These are phyloP conservation scores for Euclidia mi DNA, from an alignment of 2,888 invertebrate genomes.

Conservation along the genomic window DNA sequence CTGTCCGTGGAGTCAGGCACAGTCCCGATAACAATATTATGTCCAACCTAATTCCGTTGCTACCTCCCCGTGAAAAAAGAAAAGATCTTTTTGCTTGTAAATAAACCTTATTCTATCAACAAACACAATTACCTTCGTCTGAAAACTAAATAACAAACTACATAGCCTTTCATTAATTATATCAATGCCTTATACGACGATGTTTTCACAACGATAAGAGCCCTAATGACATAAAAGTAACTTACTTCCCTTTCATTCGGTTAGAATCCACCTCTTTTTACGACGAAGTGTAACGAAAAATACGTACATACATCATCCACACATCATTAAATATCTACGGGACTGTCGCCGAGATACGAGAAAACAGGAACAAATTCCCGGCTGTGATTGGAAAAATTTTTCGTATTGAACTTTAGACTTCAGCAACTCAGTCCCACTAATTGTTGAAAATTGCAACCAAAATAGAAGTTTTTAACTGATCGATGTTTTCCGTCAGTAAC, in stretches of 20 bases:
- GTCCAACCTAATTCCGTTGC: too few relatives aligned
- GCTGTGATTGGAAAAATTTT: conserved; percentile 72
- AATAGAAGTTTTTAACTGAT: conserved; percentile 9
- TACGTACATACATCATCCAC: conserved; percentile 10
- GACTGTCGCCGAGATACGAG: conserved; percentile 18
- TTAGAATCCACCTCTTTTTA: not conserved
- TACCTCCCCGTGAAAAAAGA: not conserved
- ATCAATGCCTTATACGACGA: too few relatives aligned
- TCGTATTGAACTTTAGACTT: conserved; percentile 61
- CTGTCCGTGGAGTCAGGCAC: too few relatives aligned
- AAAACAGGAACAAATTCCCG: conserved; percentile 41
- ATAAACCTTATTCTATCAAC: conserved; percentile 5
- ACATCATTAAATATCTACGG: conserved; percentile 15
- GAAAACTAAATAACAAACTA: not conserved
- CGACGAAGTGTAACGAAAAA: conserved; percentile 7
- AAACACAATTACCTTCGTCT: conserved; percentile 10
- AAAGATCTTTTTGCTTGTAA: conserved; percentile 1
- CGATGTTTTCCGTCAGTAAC: not conserved
- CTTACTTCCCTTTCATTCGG: not conserved
- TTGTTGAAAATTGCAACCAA: conserved; percentile 14
- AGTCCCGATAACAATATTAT: too few relatives aligned
- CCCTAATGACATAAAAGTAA: not conserved
- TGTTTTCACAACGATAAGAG: too few relatives aligned
- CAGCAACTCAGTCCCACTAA: conserved; percentile 19
- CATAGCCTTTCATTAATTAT: conserved; percentile 8